phyloP scores from a whole-genome alignment of 2,113 vertebrate genomes.

The Prolemur simus region DNA sequence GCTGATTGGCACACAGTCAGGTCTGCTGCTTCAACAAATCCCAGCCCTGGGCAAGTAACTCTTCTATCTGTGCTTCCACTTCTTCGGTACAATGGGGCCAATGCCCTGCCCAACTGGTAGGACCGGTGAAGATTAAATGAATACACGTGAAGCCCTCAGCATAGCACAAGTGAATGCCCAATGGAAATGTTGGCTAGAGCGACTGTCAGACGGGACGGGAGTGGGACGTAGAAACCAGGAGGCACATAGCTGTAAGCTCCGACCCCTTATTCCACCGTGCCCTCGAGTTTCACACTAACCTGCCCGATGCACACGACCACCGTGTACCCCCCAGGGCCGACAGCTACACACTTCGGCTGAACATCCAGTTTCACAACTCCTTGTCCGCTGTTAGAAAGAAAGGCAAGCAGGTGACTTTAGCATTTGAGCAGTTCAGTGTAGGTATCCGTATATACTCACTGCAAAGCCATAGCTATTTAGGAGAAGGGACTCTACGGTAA shows the following conservation, averaged over 20 bases:
- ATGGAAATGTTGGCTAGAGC: rapidly evolving
- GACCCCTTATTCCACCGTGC: rapidly evolving
- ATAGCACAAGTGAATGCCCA: rapidly evolving
- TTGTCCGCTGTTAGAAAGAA: conserved; percentile 85
- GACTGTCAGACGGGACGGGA: rapidly evolving
- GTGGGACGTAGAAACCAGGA: rapidly evolving
- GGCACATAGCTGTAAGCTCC: rapidly evolving
- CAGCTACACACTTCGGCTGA: conserved; percentile 92
- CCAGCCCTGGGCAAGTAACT: background rate
- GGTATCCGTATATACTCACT: rapidly evolving
- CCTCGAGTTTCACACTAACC: conserved; percentile 75
- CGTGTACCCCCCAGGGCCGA: conserved; percentile 88
- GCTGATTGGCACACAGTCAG: rapidly evolving
- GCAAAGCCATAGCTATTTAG: rapidly evolving
- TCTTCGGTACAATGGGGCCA: too few relatives aligned
- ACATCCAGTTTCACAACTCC: conserved; percentile 94
- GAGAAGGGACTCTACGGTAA: rapidly evolving
- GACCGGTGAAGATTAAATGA: rapidly evolving
- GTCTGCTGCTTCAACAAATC: background rate
- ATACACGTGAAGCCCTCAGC: rapidly evolving
- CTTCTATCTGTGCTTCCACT: background rate
- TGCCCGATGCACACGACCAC: conserved; percentile 93
- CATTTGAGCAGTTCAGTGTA: rapidly evolving
- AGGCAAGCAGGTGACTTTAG: background rate
- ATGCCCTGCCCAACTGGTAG: rapidly evolving